Conservation (phyloP, 2,797 vertebrate species). For the Manis pentadactyla region DNA sequence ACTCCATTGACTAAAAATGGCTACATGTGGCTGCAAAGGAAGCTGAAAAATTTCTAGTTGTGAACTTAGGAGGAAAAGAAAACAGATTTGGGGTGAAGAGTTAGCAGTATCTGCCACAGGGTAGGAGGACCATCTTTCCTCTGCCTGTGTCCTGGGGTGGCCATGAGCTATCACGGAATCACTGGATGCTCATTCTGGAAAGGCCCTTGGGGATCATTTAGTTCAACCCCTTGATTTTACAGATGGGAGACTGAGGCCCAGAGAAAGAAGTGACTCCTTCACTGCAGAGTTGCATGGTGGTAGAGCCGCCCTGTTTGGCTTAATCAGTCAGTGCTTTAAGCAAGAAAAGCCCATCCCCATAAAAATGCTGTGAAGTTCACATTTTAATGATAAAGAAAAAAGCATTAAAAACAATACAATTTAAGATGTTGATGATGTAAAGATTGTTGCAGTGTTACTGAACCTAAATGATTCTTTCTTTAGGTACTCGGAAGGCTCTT, state of each 20-base stretch:
- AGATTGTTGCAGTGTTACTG: not conserved
- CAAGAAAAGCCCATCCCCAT: slow-evolving; percentile 1
- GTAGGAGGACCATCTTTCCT: not conserved
- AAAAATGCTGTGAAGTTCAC: not conserved
- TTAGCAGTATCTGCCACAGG: not conserved
- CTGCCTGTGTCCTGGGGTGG: not conserved
- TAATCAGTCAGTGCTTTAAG: slow-evolving; percentile 8
- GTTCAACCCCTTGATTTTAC: not conserved
- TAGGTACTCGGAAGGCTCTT: not conserved
- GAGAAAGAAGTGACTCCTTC: not conserved
- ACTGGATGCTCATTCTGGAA: not conserved
- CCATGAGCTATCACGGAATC: not conserved
- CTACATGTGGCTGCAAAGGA: not conserved
- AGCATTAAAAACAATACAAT: not conserved
- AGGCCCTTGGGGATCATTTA: not conserved
- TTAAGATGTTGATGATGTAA: not conserved
- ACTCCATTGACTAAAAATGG: not conserved
- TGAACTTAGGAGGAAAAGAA: not conserved
- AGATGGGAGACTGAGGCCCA: not conserved
- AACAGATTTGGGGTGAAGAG: not conserved
- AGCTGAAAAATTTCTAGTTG: slow-evolving; percentile 27
- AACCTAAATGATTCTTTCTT: slow-evolving; percentile 18
- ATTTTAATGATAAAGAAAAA: slow-evolving; percentile 38
- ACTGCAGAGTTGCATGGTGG: not conserved
- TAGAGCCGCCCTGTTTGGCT: not conserved